Evolutionary conservation across 2,888 invertebrate species (phyloP), one percentile per base, ranked within the genome.

Genomic region (Dendrolimus pini): DNA sequence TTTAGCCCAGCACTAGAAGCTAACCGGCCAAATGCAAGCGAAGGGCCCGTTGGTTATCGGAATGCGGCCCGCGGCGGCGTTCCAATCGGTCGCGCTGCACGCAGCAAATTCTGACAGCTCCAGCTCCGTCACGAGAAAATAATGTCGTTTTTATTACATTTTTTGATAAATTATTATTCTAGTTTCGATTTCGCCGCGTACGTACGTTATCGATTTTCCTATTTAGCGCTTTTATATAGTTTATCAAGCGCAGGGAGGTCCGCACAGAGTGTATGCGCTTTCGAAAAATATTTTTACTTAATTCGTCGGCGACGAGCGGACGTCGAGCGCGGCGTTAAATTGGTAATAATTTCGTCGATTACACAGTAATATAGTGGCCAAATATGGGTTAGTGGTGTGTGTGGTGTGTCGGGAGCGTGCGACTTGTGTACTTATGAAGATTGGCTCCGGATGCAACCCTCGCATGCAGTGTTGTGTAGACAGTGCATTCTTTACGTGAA

Each of bases 141-240:
- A 85, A 90, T 91, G 89, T 85, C 85, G 87, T 89, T 89, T 89
- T 88, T 90, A 90, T 89, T 90, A 89, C 81, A 89, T 87, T 88
- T 90, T 90, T 90, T 89, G 89, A 89, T 89, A 88, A 89, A 89
- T 88, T 85, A 84, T 85, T 84, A 85, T 89, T 84, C 80, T 84
- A 87, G 83, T 86, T 89, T 84, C 77, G 79, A 80, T 81, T 80
- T 83, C 78, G 79, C 78, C 77, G 76, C 78, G 75, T 75, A 75
- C 75, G 77, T 78, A 79, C 85, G 83, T 83, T 85, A 89, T 89
- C 89, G 89, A 87, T 89, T 89, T 89, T 89, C 83, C 82, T 86
- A 87, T 89, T 88, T 85, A 83, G 80, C 82, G 82, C 85, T 82
- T 78, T 81, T 81, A 77, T 79, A 76, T 84, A 84, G 86, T 86